Percentiles rank a stretch among this genome's conserved stretches.
These are phyloP conservation scores for Lithophane ornitopus DNA, from an alignment of 2,888 invertebrate genomes.

Conservation along the genomic window DNA sequence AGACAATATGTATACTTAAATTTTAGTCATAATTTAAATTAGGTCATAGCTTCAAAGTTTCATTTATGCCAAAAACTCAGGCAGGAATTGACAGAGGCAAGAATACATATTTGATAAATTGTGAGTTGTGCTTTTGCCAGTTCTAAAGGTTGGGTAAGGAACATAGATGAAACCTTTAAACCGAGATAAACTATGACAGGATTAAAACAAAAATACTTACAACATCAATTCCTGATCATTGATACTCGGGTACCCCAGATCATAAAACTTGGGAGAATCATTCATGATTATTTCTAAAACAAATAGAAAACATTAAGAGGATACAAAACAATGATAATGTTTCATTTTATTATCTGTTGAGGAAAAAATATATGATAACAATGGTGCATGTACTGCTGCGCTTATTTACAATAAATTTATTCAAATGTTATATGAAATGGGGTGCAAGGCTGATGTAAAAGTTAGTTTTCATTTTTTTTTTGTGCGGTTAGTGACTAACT, in stretches of 20 bases:
- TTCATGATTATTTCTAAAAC: slow-evolving; percentile 54
- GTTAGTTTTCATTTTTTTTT: background rate
- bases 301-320: slow-evolving; percentile 9
- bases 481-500: too few relatives aligned
- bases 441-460: background rate
- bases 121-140: background rate
- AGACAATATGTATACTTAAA: background rate
- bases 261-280: slow-evolving; percentile 31
- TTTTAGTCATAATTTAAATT: background rate
- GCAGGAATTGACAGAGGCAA: background rate
- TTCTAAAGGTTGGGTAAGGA: background rate
- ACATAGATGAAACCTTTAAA: background rate
- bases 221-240: slow-evolving; percentile 30
- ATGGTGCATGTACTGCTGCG: background rate
- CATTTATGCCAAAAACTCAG: background rate
- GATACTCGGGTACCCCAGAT: slow-evolving; percentile 31
- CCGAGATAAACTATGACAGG: background rate
- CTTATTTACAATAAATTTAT: background rate
- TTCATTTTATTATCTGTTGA: background rate
- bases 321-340: background rate
- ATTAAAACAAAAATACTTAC: slow-evolving; percentile 33
- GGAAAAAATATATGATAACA: slow-evolving; percentile 4
- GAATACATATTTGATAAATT: background rate
- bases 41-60: background rate
- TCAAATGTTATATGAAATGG: background rate